These are phyloP conservation scores for Rattus rattus DNA, from an alignment of 2,113 vertebrate species.

Conservation along the genomic window DNA sequence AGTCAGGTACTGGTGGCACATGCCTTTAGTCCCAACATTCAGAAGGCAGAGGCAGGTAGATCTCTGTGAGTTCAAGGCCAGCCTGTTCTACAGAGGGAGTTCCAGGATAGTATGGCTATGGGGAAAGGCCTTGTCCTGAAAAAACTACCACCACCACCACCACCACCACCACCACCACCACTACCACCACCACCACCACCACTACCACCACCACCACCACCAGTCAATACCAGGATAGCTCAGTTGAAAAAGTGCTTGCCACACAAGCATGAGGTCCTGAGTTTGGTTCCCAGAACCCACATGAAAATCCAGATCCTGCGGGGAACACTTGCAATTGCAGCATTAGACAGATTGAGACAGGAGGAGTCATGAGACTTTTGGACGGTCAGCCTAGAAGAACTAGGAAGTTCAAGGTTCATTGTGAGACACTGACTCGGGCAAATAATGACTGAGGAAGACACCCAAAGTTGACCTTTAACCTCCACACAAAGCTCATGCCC, in stretches of 20 bases:
- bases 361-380: neutral
- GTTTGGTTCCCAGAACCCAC: neutral
- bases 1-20: neutral
- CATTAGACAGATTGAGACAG: neutral
- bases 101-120: neutral
- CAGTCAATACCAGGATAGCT: neutral
- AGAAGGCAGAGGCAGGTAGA: neutral
- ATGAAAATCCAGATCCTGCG: neutral
- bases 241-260: neutral
- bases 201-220: neutral
- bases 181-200: neutral
- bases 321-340: neutral
- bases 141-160: no score
- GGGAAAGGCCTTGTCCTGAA: neutral
- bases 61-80: neutral
- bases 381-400: neutral
- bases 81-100: neutral
- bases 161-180: neutral
- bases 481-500: neutral
- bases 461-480: neutral
- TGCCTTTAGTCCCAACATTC: neutral
- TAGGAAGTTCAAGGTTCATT: neutral
- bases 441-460: neutral
- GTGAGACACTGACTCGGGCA: neutral
- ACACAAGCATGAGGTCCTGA: neutral